Conservation (phyloP, 2,113 vertebrate genomes). For the Gulo gulo region DNA sequence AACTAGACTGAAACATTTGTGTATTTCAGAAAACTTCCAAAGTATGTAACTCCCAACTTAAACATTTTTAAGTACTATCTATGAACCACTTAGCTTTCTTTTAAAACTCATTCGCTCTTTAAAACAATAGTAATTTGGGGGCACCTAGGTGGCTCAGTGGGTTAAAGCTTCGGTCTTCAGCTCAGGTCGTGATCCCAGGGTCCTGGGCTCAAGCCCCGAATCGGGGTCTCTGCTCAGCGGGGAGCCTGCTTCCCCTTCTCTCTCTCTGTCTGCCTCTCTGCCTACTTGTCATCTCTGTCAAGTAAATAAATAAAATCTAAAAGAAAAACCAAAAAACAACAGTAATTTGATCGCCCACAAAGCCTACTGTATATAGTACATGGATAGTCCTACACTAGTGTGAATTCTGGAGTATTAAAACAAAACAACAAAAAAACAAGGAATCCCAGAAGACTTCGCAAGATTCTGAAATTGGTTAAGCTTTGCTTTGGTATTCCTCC, state of each 20-base stretch:
- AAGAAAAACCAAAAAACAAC: neutral
- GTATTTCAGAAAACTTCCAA: neutral
- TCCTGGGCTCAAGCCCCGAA: no score
- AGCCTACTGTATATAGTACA: neutral
- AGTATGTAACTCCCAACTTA: neutral
- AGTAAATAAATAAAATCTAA: no score
- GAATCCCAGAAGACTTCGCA: neutral
- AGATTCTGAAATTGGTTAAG: neutral
- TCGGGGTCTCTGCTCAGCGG: no score
- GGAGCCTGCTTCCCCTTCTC: no score
- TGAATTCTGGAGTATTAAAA: neutral
- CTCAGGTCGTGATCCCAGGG: no score
- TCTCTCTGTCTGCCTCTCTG: no score
- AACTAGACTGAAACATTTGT: neutral
- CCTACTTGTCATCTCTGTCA: no score
- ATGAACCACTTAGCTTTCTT: conserved; percentile 24
- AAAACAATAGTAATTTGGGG: neutral
- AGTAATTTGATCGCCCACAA: neutral
- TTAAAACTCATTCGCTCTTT: conserved; percentile 20
- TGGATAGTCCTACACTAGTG: neutral
- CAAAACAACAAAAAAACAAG: neutral
- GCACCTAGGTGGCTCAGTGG: no score
- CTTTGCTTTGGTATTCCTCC: neutral
- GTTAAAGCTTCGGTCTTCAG: no score
- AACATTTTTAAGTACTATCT: neutral